Conservation (phyloP, 2,888 invertebrate species). For the Andrena chrysosceles region DNA sequence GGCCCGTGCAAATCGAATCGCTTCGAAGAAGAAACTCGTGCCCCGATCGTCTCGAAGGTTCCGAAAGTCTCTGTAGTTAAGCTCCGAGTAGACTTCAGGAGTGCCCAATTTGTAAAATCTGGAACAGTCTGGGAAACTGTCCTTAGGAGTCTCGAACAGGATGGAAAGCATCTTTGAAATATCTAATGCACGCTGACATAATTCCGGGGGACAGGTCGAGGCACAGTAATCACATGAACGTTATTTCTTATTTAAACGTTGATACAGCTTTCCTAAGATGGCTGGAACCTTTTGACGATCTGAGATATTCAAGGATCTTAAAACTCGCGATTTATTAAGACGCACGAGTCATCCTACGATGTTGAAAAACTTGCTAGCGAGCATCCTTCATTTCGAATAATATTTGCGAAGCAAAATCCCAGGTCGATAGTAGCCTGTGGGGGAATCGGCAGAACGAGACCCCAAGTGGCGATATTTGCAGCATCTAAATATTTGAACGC, state of each 20-base stretch:
- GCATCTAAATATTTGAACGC: constrained; percentile 57
- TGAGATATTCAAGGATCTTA: not conserved
- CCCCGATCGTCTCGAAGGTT: not conserved
- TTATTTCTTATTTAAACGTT: not conserved
- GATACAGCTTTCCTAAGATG: not conserved
- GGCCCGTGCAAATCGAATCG: not conserved
- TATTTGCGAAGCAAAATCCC: not conserved
- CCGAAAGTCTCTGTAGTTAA: not conserved
- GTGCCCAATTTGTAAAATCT: not conserved
- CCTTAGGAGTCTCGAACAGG: not conserved
- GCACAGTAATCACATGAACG: not conserved
- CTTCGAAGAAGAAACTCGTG: not conserved
- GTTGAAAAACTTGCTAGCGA: not conserved
- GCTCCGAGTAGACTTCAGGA: not conserved
- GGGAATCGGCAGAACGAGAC: not conserved
- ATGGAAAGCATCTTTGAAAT: not conserved
- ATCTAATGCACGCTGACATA: not conserved
- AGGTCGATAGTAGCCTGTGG: not conserved
- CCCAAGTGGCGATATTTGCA: constrained; percentile 33
- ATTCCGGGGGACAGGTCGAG: not conserved
- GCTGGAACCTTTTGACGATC: not conserved
- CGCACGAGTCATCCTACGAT: not conserved
- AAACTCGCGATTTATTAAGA: not conserved
- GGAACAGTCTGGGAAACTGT: not conserved
- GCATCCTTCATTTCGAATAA: not conserved